phyloP scores from a whole-genome alignment of 2,113 vertebrate species.

The Otus sunia region DNA sequence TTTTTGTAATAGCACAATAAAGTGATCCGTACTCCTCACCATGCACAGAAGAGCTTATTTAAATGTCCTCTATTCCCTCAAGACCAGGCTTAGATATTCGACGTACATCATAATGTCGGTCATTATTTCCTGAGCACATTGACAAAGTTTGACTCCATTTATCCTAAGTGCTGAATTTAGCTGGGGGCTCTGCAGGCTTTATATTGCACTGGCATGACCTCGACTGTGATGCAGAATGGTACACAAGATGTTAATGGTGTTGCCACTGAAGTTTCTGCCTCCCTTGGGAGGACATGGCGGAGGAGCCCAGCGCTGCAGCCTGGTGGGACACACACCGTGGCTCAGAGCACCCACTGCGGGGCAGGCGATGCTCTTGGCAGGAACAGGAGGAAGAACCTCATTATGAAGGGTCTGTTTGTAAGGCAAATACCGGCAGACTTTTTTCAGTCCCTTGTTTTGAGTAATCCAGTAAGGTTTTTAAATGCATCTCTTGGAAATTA shows the following conservation, averaged over 20 bases:
- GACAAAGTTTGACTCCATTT: constrained; percentile 32
- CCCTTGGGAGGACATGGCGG: neutral
- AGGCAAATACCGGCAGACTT: neutral
- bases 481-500: neutral
- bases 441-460: neutral
- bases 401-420: neutral
- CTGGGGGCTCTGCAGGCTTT: neutral
- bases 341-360: neutral
- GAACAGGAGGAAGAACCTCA: neutral
- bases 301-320: fast-evolving
- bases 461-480: neutral
- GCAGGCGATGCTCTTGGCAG: neutral
- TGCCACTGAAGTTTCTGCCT: neutral
- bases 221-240: neutral
- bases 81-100: neutral
- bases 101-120: neutral
- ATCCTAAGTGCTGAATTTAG: neutral
- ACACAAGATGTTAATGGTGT: neutral
- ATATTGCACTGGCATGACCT: neutral
- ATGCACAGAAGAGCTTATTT: constrained; percentile 30
- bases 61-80: constrained; percentile 30
- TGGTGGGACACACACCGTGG: fast-evolving
- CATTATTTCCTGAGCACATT: neutral
- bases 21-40: neutral
- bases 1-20: constrained; percentile 34